Evolutionary conservation across 37 sponge, comb jelly and placozoan genomes (phyloP).

Genomic region (Bolinopsis microptera): DNA sequence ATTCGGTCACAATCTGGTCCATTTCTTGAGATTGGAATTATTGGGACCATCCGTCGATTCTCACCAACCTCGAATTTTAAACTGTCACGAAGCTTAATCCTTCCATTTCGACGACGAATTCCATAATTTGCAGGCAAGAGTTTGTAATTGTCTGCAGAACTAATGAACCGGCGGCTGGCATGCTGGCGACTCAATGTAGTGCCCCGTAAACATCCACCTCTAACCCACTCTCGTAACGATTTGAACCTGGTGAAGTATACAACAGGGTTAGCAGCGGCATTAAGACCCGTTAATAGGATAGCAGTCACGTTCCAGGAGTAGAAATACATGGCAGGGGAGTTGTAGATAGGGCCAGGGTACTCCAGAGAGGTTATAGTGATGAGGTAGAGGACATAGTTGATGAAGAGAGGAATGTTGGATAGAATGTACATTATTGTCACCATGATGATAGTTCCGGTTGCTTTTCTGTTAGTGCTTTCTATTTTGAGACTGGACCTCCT

Average conservation of each 20-base stretch:
- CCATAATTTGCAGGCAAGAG: too few relatives aligned
- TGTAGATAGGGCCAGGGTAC: conserved; percentile 17
- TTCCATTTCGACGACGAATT: too few relatives aligned
- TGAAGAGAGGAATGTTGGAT: background rate
- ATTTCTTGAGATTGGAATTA: too few relatives aligned
- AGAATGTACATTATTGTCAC: background rate
- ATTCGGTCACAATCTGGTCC: too few relatives aligned
- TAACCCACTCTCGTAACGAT: background rate
- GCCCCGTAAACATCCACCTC: background rate
- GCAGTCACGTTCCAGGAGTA: conserved; percentile 19
- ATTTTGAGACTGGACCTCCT: background rate
- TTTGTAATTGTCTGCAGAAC: too few relatives aligned
- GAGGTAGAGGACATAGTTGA: conserved; percentile 16
- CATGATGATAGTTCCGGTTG: background rate
- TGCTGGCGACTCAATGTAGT: background rate
- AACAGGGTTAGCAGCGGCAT: background rate
- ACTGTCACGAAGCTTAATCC: too few relatives aligned
- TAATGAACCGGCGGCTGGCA: background rate
- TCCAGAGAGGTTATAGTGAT: background rate
- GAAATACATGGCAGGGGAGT: background rate
- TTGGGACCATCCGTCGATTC: too few relatives aligned
- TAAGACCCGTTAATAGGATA: background rate
- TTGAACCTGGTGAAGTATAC: background rate
- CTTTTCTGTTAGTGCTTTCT: background rate
- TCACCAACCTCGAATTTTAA: too few relatives aligned